phyloP scores from a whole-genome alignment of 2,888 invertebrate genomes.

The Drosophila kambysellisi region DNA sequence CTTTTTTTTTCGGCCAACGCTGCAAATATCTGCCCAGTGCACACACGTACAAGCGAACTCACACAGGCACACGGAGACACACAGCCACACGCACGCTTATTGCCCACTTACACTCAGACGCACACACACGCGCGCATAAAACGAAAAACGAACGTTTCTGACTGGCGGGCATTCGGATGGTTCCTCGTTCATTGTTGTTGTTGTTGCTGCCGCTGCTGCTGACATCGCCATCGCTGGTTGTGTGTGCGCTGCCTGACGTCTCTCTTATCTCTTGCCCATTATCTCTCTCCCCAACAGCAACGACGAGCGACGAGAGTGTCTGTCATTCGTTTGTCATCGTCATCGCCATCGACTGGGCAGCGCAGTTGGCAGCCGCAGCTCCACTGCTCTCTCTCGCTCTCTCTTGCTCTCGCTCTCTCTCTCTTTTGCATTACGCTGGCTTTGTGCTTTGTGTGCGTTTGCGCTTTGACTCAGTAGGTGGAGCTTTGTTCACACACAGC shows the following conservation, averaged over 20 bases:
- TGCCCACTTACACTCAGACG: conserved; percentile 46
- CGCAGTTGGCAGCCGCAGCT: conserved; percentile 53
- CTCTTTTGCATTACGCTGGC: conserved; percentile 36
- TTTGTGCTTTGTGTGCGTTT: conserved; percentile 52
- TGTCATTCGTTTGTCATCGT: conserved; percentile 83
- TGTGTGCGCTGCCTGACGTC: conserved; percentile 71
- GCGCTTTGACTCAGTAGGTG: conserved; percentile 69
- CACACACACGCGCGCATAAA: conserved; percentile 52
- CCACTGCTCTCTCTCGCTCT: conserved; percentile 47
- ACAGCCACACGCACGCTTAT: conserved; percentile 17
- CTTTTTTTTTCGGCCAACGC: conserved; percentile 9
- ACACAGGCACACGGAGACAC: background rate
- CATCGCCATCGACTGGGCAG: conserved; percentile 41
- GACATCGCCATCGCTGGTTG: conserved; percentile 66
- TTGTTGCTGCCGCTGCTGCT: conserved; percentile 26
- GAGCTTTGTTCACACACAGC: conserved; percentile 62
- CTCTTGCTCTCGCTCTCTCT: conserved; percentile 42
- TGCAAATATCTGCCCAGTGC: conserved; percentile 43
- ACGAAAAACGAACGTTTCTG: conserved; percentile 74
- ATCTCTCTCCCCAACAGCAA: conserved; percentile 75
- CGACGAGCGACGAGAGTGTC: conserved; percentile 65
- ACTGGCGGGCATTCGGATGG: conserved; percentile 83
- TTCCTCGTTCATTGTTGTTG: conserved; percentile 29
- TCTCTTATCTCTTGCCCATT: conserved; percentile 84
- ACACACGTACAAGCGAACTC: conserved; percentile 13